Evolutionary conservation across 2,888 invertebrate genomes (phyloP), one percentile per base, ranked within the genome.

Genomic region (Drosophila stalkeri): DNA sequence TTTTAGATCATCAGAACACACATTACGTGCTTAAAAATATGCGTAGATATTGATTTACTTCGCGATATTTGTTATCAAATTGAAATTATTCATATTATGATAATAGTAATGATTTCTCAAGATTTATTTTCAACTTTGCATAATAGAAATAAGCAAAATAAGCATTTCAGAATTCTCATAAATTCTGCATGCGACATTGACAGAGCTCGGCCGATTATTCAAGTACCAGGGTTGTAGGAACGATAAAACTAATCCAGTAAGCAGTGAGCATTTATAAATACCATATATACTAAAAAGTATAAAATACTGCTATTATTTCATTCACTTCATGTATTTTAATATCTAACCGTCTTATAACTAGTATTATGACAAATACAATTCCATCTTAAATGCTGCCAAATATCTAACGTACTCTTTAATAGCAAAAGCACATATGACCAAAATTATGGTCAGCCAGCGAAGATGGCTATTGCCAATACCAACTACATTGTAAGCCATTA

Each of bases 401-500:
- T 77, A 71, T 49, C 91, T 86, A 1, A 90, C 64, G 39, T 88
- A 91, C 49, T 92, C 91, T 27, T 92, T 92, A 20, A 89, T 54
- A 18, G 79, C 67, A 72, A 90, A 92, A 6, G 87, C 78, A 3
- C 85, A 77, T 7, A 92, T 70, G 2, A 92, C 85, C 20, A 91
- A 75, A 20, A 89, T 37, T 18, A 82, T 78, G 2, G 90, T 80
- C 11, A 81, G 72, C 51, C 86, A 74, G 3, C 72, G 75, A 35
- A 80, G 76, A 8, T 77, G 75, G 14, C 72, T 80, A 2, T 73
- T 70, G 37, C 81, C 81, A 3, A 84, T 86, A 14, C 75, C 77
- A 3, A 82, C 75, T 4, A 76, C 96, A 81, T 95, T 95, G 86
- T 96, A 95, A 1, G 96, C 94, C 69, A 95, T 94, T 39, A 95